Evolutionary conservation across 1,140 invertebrate genomes (phyloP).

Genomic region (Phymorhynchus buccinoides): DNA sequence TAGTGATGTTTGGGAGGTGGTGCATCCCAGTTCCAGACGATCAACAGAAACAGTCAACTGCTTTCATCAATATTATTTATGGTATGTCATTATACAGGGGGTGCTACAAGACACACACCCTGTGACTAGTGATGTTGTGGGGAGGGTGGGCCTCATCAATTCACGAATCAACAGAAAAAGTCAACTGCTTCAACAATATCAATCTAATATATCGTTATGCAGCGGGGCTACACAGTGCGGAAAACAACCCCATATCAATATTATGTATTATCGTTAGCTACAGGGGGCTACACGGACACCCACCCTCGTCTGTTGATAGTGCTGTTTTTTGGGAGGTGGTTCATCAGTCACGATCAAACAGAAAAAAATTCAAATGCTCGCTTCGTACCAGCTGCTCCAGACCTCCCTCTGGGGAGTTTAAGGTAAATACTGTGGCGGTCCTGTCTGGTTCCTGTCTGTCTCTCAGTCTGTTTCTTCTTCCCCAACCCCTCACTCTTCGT

Average conservation of each 20-base stretch:
- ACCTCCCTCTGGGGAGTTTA: conserved; percentile 97
- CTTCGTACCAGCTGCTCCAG: conserved; percentile 98
- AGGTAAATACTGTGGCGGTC: conserved; percentile 76
- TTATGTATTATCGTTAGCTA: no score
- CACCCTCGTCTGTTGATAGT: conserved; percentile 82
- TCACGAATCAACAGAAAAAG: conserved; percentile 89
- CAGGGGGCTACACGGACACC: conserved; percentile 85
- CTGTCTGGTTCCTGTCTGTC: no score
- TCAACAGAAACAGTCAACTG: no score
- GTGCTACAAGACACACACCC: conserved; percentile 83
- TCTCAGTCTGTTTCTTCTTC: no score
- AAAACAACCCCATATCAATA: no score
- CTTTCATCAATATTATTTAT: no score
- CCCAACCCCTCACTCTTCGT: no score
- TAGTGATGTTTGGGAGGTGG: no score
- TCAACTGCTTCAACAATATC: conserved; percentile 90
- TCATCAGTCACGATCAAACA: conserved; percentile 85
- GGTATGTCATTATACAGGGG: no score
- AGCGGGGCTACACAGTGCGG: no score
- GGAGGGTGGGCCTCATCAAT: conserved; percentile 84
- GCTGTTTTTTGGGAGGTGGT: conserved; percentile 91
- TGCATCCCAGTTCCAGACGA: no score
- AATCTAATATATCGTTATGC: no score
- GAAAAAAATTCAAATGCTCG: conserved; percentile 88
- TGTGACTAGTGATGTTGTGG: conserved; percentile 88